Conservation (phyloP, 1,140 invertebrate genomes). For the Propsilocerus akamusi region DNA sequence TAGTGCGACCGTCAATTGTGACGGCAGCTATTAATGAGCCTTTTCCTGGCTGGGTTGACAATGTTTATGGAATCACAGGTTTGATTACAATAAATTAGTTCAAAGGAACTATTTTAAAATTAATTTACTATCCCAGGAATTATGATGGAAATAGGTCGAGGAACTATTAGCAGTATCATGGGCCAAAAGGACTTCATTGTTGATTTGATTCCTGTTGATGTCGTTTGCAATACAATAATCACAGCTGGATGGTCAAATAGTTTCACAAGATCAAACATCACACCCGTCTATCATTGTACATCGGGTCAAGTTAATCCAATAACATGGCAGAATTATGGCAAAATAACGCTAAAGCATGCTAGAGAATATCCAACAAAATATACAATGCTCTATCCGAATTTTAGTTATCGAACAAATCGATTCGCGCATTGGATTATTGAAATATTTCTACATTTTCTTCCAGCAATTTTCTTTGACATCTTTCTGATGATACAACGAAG, state of each 20-base stretch:
- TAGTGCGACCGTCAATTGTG: constrained; percentile 83
- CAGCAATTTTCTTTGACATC: constrained; percentile 60
- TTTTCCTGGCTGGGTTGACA: constrained; percentile 86
- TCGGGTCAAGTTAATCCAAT: constrained; percentile 69
- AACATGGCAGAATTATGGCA: constrained; percentile 60
- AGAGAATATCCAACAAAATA: constrained; percentile 58
- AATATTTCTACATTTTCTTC: constrained; percentile 52
- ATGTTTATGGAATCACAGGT: constrained; percentile 65
- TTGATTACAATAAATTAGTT: not conserved
- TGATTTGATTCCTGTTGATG: constrained; percentile 81
- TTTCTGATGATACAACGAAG: constrained; percentile 44
- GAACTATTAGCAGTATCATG: constrained; percentile 66
- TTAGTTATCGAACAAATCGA: constrained; percentile 53
- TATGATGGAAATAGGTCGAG: constrained; percentile 69
- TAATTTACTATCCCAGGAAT: constrained; percentile 33
- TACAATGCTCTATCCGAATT: constrained; percentile 72
- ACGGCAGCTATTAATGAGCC: constrained; percentile 58
- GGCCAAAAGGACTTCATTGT: constrained; percentile 51
- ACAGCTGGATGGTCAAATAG: constrained; percentile 48
- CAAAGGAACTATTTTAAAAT: not conserved
- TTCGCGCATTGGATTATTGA: constrained; percentile 51
- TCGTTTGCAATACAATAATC: constrained; percentile 76
- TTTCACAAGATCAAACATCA: not conserved
- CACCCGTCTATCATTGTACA: constrained; percentile 74
- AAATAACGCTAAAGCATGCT: constrained; percentile 46